Evolutionary conservation across 64 coral and sea anemone species (phyloP), one percentile per base, ranked within the genome.

Genomic region (Pocillopora verrucosa): DNA sequence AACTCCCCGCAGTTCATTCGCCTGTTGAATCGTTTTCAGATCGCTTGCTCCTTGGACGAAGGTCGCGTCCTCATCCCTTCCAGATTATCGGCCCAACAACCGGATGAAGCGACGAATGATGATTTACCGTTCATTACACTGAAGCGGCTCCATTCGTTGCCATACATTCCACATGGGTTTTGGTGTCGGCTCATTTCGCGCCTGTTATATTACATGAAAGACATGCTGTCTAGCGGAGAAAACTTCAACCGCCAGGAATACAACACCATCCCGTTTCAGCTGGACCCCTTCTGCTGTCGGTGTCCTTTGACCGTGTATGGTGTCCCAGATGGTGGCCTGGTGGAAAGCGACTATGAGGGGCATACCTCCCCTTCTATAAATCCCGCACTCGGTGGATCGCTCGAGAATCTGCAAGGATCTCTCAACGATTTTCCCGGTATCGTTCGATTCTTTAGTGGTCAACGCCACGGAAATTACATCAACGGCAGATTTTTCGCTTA

Each of bases 21-120:
- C n/a, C 76, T 98, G 14, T 78, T 98, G 38, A 95, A 95, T 76
- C 87, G 93, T 61, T 98, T 98, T 63, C 96, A 98, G 76, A 95
- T 98, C 63, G 96, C 93, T 0, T 95, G 94, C 67, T 93, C 94
- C 36, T 56, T 98, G 20, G 96, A 95, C 80, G 88, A 89, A 9
- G 87, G 90, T 19, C 90, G 96, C n/a, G 85, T 98, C 45, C 88
- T 98, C 30, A 86, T 98, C 20, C 94, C 96, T 15, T 98, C 96
- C 4, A 98, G 92, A 64, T 59, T 98, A 5, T 93, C 93, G 3
- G 93, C 90, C 58, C 58, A 95, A 75, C 92, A 93, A 88, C 96
- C 96, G 38, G 24, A 57, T 5, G 87, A 93, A 60, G 93, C 77
- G 24, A 93, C 73, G 13, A 93, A 93, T 56, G 24, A 65, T 0